Evolutionary conservation across 2,888 invertebrate species (phyloP).

Genomic region (Oscheius sp.): DNA sequence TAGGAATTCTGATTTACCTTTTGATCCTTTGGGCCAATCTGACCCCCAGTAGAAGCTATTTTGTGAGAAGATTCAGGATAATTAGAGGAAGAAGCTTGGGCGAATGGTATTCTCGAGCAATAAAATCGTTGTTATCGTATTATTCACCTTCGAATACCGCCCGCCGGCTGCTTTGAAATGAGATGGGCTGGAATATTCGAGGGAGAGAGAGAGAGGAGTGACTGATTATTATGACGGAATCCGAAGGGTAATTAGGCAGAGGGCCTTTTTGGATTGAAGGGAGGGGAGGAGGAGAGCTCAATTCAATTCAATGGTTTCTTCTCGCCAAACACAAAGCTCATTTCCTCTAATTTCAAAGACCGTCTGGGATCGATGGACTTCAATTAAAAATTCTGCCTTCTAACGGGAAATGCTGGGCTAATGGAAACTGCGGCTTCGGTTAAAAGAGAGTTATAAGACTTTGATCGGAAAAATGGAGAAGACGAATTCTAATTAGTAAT

Average conservation of each 20-base stretch:
- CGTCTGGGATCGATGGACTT: constrained; percentile 24
- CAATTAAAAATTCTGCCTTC: constrained; percentile 29
- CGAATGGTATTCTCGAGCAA: constrained; percentile 55
- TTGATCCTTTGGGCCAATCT: no score
- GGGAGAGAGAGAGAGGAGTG: neutral
- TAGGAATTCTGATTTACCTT: no score
- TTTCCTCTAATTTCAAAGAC: constrained; percentile 21
- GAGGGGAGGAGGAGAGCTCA: neutral
- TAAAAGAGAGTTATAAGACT: neutral
- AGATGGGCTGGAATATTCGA: neutral
- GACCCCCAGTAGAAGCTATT: no score
- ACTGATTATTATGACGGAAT: neutral
- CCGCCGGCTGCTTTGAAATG: neutral
- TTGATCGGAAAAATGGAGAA: neutral
- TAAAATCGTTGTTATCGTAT: constrained; percentile 37
- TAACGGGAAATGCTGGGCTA: neutral
- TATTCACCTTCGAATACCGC: constrained; percentile 47
- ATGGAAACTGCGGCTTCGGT: neutral
- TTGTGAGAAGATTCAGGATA: no score
- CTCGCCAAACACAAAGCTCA: constrained; percentile 8
- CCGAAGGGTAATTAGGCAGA: neutral
- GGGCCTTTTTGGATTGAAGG: neutral
- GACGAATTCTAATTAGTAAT: neutral
- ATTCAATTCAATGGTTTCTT: neutral
- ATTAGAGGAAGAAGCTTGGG: neutral